Conservation (phyloP, 1,140 invertebrate species). For the Sarcophaga bullata region DNA sequence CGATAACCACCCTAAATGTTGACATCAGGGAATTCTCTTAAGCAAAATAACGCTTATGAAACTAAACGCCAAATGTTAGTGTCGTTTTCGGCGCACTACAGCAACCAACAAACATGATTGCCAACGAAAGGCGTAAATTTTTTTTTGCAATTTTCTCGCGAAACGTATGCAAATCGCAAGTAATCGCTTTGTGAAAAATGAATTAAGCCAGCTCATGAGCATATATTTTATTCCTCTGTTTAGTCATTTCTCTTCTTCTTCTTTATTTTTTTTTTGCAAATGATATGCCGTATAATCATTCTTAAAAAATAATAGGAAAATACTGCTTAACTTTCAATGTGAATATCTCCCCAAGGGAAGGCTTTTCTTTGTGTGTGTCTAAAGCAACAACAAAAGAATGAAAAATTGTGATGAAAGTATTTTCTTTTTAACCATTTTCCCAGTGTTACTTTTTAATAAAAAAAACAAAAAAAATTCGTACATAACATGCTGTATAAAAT, state of each 20-base stretch:
- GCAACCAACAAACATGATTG: neutral
- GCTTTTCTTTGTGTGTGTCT: neutral
- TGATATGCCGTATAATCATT: conserved; percentile 7
- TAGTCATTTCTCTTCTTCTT: too few species aligned
- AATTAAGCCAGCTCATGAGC: neutral
- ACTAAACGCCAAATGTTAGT: too few species aligned
- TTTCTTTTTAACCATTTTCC: neutral
- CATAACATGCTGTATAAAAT: neutral
- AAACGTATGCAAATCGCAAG: conserved; percentile 24
- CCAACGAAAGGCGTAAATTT: conserved; percentile 11
- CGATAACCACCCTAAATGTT: neutral
- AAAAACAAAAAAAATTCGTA: neutral
- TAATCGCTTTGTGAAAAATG: conserved; percentile 1
- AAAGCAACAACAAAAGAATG: neutral
- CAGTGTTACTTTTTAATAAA: neutral
- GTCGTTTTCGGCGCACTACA: too few species aligned
- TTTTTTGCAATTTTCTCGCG: conserved; percentile 1
- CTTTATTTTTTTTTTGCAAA: neutral
- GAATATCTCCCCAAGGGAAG: neutral
- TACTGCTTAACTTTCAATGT: conserved; percentile 1
- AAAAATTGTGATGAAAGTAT: neutral
- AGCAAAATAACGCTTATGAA: too few species aligned
- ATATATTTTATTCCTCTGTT: too few species aligned
- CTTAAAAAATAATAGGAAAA: neutral
- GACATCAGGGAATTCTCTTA: too few species aligned